A percentile compares a stretch with the other conserved stretches of the same genome.
Evolutionary conservation across 92 coral and sea anemone species (phyloP).

Genomic region (Porites divaricata): DNA sequence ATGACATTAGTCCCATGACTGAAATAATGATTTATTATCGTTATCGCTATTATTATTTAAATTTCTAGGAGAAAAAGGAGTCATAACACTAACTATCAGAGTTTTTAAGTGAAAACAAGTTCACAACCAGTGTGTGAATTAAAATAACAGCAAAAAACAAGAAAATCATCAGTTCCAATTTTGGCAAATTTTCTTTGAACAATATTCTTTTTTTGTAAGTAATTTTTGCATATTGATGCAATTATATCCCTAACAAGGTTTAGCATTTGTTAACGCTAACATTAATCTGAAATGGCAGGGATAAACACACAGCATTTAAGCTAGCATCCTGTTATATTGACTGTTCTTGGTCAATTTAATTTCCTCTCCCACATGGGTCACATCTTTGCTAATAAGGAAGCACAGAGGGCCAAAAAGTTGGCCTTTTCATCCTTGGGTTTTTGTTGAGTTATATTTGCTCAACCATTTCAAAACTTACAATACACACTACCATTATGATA

Average conservation of each 20-base stretch:
- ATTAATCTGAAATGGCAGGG: background rate
- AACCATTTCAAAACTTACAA: background rate
- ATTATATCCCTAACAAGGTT: background rate
- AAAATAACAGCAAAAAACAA: background rate
- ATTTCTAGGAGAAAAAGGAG: background rate
- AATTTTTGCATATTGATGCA: background rate
- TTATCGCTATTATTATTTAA: too few species aligned
- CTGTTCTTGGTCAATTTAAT: too few species aligned
- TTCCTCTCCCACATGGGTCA: too few species aligned
- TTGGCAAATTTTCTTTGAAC: too few species aligned
- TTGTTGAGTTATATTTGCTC: background rate
- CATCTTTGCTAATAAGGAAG: too few species aligned
- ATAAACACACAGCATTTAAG: background rate
- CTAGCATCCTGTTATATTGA: too few species aligned
- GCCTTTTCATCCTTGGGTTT: too few species aligned
- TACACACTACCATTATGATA: too few species aligned
- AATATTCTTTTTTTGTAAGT: background rate
- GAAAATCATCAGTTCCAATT: background rate
- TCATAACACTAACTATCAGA: background rate
- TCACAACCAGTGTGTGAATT: background rate
- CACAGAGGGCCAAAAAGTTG: too few species aligned
- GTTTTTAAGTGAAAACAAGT: background rate
- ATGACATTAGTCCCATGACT: too few species aligned
- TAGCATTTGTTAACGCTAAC: background rate
- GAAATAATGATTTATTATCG: too few species aligned